Evolutionary conservation across 2,113 vertebrate genomes (phyloP).

Genomic region (Physeter macrocephalus): DNA sequence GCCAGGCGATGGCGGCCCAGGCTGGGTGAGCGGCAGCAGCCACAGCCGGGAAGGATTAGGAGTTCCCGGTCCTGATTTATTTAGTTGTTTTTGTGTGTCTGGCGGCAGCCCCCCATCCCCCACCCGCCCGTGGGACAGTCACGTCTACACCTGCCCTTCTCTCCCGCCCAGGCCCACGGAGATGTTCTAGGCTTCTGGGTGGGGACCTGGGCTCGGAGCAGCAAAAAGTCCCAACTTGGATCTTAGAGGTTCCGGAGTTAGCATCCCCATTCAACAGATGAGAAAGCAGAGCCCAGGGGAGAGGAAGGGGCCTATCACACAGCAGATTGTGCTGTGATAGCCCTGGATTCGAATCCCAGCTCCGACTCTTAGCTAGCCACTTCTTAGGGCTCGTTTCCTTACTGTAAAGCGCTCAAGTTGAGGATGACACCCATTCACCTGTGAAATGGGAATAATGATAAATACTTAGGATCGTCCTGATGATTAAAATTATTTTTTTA

Average conservation of each 20-base stretch:
- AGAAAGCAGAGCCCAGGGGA: background rate
- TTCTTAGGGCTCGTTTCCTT: background rate
- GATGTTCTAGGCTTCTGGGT: background rate
- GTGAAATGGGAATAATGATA: background rate
- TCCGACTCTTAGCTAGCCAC: background rate
- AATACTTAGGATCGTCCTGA: background rate
- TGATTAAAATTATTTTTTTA: background rate
- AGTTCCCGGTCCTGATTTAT: conserved; percentile 67
- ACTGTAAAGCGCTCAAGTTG: background rate
- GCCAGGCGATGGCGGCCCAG: background rate
- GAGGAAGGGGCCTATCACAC: background rate
- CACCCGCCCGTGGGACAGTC: background rate
- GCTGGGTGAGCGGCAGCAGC: conserved; percentile 38
- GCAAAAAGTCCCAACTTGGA: background rate
- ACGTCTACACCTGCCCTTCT: conserved; percentile 45
- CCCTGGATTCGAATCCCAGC: background rate
- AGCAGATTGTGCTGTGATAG: background rate
- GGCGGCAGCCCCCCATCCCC: background rate
- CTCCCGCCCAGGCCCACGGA: background rate
- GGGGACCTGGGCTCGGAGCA: background rate
- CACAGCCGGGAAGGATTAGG: conserved; percentile 67
- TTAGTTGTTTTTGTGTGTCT: conserved; percentile 70
- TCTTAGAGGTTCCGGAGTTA: background rate
- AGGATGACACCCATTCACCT: background rate
- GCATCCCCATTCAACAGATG: background rate